Percentiles rank a stretch among this genome's conserved stretches.
phyloP scores from a whole-genome alignment of 2,888 invertebrate genomes.

The Sepiola atlantica region DNA sequence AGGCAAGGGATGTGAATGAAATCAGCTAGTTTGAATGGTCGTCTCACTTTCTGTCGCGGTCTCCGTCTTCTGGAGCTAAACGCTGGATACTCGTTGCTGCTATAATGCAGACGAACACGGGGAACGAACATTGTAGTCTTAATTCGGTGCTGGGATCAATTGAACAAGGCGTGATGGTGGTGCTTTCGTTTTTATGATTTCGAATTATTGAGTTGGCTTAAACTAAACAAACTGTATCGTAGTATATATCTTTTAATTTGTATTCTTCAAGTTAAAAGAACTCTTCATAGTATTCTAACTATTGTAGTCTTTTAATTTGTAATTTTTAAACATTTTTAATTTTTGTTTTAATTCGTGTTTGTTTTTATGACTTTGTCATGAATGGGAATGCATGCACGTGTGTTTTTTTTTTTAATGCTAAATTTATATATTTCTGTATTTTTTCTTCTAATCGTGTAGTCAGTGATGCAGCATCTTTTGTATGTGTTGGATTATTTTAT shows the following conservation, averaged over 20 bases:
- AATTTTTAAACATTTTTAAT: no score
- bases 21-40: conserved; percentile 55
- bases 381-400: not conserved
- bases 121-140: conserved; percentile 43
- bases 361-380: not conserved
- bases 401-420: not conserved
- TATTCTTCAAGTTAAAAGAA: not conserved
- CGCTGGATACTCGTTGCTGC: conserved; percentile 38
- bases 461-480: not conserved
- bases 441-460: not conserved
- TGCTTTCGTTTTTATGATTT: not conserved
- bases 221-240: no score
- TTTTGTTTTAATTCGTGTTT: not conserved
- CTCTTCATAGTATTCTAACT: no score
- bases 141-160: not conserved
- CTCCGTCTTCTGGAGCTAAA: conserved; percentile 44
- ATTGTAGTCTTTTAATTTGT: no score
- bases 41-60: conserved; percentile 50
- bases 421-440: not conserved
- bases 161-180: conserved; percentile 32
- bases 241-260: no score
- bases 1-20: conserved; percentile 57
- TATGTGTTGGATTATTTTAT: not conserved
- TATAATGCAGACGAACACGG: conserved; percentile 42
- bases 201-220: no score